Percentiles rank a stretch among this genome's conserved stretches.
Conservation (phyloP, 2,113 vertebrate genomes). For the Leptobrachium leishanense region DNA sequence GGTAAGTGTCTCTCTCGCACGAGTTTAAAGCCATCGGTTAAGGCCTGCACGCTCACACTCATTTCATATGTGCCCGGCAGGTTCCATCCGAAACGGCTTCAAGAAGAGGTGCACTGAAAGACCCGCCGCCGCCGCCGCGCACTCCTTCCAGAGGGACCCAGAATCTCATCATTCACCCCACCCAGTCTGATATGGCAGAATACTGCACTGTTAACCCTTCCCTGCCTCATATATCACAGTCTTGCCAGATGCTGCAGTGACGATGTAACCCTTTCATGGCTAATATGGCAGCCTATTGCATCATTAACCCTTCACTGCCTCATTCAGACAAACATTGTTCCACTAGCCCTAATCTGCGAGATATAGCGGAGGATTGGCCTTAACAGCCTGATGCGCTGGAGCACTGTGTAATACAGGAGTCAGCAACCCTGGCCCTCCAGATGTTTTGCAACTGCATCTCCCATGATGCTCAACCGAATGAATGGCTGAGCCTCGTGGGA, state of each 20-base stretch:
- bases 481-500: too few relatives aligned
- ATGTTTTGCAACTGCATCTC: too few relatives aligned
- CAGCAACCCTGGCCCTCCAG: too few relatives aligned
- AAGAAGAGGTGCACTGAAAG: not conserved
- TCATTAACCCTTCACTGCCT: not conserved
- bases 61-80: not conserved
- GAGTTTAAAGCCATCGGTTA: too few relatives aligned
- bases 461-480: too few relatives aligned
- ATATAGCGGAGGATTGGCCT: too few relatives aligned
- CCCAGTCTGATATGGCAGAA: not conserved
- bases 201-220: not conserved
- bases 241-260: not conserved
- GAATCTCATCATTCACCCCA: not conserved
- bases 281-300: not conserved
- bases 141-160: not conserved
- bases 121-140: not conserved
- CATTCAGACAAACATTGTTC: too few relatives aligned
- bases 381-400: too few relatives aligned
- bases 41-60: not conserved
- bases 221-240: not conserved
- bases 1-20: constrained; percentile 1
- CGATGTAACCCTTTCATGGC: not conserved
- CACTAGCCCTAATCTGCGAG: too few relatives aligned
- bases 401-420: too few relatives aligned
- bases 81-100: constrained; percentile 12